Percentiles rank a stretch among this genome's conserved stretches.
Evolutionary conservation across 30 jellyfish, hydroid and myxozoan species (phyloP).

Genomic region (Chrysaora quinquecirrha): DNA sequence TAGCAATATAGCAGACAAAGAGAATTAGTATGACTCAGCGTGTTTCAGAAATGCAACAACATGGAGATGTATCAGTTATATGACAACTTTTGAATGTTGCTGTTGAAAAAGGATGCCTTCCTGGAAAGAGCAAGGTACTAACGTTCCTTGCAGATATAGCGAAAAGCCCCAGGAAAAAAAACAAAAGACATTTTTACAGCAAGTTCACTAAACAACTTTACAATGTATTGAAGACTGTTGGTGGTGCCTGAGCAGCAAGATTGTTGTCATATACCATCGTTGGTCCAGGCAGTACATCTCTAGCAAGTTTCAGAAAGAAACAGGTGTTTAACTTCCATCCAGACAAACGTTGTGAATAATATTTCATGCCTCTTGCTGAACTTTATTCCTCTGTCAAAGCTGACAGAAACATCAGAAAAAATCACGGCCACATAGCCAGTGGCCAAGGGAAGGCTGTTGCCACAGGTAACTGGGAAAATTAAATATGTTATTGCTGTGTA

Average conservation of each 20-base stretch:
- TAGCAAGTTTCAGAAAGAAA: slow-evolving; percentile 20
- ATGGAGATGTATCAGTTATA: slow-evolving; percentile 27
- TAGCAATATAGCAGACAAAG: slow-evolving; percentile 1
- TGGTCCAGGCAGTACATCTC: slow-evolving; percentile 34
- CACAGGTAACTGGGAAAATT: not conserved
- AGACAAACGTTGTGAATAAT: slow-evolving; percentile 16
- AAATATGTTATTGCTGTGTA: not conserved
- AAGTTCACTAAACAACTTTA: slow-evolving; percentile 16
- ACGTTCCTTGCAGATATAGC: slow-evolving; percentile 23
- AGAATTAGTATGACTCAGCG: not conserved
- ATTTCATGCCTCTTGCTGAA: slow-evolving; percentile 32
- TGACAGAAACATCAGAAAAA: slow-evolving; percentile 13
- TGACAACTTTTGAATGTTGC: not conserved
- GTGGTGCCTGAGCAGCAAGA: slow-evolving; percentile 48
- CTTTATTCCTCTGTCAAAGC: slow-evolving; percentile 18
- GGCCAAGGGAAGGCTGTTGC: too few species aligned
- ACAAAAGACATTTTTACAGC: slow-evolving; percentile 11
- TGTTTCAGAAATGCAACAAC: slow-evolving; percentile 11
- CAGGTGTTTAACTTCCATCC: slow-evolving; percentile 21
- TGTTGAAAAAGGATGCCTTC: not conserved
- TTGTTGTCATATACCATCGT: slow-evolving; percentile 14
- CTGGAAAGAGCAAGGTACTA: slow-evolving; percentile 14
- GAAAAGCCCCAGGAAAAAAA: not conserved
- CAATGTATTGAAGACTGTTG: slow-evolving; percentile 26
- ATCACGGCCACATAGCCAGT: too few species aligned